Conservation (phyloP, 2,113 vertebrate species). For the Varanus salvator region DNA sequence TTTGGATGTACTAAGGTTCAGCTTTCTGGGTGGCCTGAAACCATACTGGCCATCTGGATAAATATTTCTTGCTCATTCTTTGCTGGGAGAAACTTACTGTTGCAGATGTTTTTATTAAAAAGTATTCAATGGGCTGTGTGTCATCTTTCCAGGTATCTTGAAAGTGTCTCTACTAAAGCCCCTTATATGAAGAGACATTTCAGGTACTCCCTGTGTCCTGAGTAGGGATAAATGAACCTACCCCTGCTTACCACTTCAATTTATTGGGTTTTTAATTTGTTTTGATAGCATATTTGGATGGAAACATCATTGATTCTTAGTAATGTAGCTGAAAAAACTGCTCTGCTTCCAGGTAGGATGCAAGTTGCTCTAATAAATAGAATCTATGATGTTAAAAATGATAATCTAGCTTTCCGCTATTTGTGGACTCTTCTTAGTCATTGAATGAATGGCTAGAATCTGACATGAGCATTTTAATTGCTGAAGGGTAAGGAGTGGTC, state of each 20-base stretch:
- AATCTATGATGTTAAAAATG: background rate
- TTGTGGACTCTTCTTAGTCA: background rate
- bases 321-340: background rate
- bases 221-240: background rate
- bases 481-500: background rate
- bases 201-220: background rate
- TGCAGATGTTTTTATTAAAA: background rate
- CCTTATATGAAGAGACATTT: background rate
- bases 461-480: background rate
- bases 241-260: background rate
- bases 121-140: background rate
- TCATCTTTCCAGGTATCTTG: background rate
- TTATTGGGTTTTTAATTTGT: background rate
- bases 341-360: background rate
- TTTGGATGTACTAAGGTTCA: background rate
- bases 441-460: background rate
- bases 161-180: background rate
- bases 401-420: background rate
- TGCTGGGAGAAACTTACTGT: background rate
- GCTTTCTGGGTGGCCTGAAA: background rate
- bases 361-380: background rate
- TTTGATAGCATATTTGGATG: background rate
- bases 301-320: background rate
- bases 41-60: background rate
- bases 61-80: background rate